Base-by-base conservation (phyloP, 2,797 vertebrate species). In the Euphonia xanthogaster region DNA sequence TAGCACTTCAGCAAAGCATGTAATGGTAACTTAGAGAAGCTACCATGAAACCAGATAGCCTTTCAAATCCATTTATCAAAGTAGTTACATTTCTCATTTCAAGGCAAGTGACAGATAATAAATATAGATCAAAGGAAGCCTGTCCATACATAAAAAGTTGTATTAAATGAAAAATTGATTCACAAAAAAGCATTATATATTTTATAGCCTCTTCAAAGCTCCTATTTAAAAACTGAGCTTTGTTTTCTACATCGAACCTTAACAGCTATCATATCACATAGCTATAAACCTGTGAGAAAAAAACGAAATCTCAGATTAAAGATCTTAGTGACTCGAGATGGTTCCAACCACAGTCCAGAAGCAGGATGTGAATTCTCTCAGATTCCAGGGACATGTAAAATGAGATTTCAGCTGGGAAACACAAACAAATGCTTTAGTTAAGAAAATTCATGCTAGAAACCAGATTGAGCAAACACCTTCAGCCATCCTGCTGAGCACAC, bases 121-220 rank as follows among this genome's bases (percentile, higher is more conserved):
- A 96, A 95, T 92, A 95, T 31, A 96, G 88, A 92, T 85, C 86
- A 93, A 96, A 94, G 84, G 68, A 94, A 94, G 63, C 17, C 86
- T 86, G 61, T 55, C 71, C 57, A 44, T 73, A 81, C 51, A 79
- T 83, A 75, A 86, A 92, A 81, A 7, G 7, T 27, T 58, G 16
- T 66, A 93, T 93, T 82, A 90, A 90, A 93, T 90, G 48, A 91
- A 93, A 92, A 79, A 63, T 4, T 50, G 62, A 79, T 77, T 86
- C 60, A 70, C 48, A 70, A 84, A 92, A 85, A 51, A 67, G 25
- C 20, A 27, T 60, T 75, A 58, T 73, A 30, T 42, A 61, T 92
- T 94, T 88, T 78, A 71, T 39, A 78, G 17, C 7, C 24, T 82
- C 42, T 87, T 94, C 81, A 70, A 45, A 48, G 31, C 19, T 68